Evolutionary conservation across 2,797 vertebrate species (phyloP).

Genomic region (Siniperca obscura): DNA sequence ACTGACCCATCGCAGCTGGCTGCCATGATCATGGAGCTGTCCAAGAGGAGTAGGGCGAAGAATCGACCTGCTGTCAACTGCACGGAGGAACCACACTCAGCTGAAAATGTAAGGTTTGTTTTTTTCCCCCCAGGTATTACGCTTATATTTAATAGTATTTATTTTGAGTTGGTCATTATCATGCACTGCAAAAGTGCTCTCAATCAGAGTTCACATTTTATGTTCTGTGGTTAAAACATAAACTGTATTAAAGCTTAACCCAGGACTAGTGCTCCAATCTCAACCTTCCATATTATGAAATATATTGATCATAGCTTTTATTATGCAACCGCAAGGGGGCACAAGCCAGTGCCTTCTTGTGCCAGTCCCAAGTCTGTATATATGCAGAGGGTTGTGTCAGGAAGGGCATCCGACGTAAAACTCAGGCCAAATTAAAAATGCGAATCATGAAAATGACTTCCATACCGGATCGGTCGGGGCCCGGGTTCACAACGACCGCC

Average conservation of each 20-base stretch:
- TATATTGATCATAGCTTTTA: background rate
- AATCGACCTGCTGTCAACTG: conserved; percentile 18
- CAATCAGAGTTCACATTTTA: background rate
- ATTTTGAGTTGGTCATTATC: background rate
- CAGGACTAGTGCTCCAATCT: background rate
- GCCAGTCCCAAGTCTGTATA: too few species aligned
- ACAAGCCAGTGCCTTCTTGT: too few species aligned
- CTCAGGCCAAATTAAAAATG: too few species aligned
- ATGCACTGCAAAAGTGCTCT: background rate
- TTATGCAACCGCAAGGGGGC: too few species aligned
- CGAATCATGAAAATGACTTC: too few species aligned
- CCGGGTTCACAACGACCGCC: too few species aligned
- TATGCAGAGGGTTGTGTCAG: too few species aligned
- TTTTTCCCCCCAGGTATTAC: background rate
- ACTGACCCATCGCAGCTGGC: conserved; percentile 93
- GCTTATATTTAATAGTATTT: background rate
- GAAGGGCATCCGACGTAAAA: too few species aligned
- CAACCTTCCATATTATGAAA: background rate
- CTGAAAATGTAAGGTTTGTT: conserved; percentile 54
- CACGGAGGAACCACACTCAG: conserved; percentile 19
- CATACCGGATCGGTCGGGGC: too few species aligned
- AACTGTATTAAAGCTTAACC: background rate
- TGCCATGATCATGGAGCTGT: conserved; percentile 93
- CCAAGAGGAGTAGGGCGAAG: conserved; percentile 81
- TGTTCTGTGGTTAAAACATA: background rate